A percentile compares a stretch with the other conserved stretches of the same genome.
These are phyloP conservation scores for Prunella fulvescens DNA, from an alignment of 2,113 vertebrate genomes.

Conservation along the genomic window DNA sequence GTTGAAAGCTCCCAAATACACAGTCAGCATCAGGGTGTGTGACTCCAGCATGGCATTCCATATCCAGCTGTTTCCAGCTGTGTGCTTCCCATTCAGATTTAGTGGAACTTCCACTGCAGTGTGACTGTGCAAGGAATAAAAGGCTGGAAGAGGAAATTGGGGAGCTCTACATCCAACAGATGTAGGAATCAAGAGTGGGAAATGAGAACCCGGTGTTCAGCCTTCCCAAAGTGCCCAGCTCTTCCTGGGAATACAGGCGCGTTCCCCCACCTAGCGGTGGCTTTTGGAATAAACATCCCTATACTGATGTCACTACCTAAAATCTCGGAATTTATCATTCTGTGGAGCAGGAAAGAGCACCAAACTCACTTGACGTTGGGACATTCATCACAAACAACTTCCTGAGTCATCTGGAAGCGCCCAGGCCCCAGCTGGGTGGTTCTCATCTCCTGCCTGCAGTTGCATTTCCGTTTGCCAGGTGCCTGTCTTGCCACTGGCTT, in stretches of 20 bases:
- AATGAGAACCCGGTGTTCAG: accelerated
- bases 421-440: constrained; percentile 97
- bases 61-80: accelerated
- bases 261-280: neutral
- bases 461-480: constrained; percentile 95
- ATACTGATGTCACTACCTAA: accelerated
- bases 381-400: constrained; percentile 97
- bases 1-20: neutral
- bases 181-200: neutral
- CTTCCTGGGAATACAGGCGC: neutral
- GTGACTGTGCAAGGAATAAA: neutral
- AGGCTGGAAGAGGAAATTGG: neutral
- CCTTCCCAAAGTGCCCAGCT: accelerated
- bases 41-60: neutral
- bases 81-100: neutral
- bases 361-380: constrained; percentile 92
- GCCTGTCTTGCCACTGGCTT: constrained; percentile 96
- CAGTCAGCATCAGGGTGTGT: neutral
- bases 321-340: accelerated
- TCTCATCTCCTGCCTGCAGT: constrained; percentile 97
- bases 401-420: constrained; percentile 99
- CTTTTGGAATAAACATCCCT: neutral
- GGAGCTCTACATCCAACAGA: neutral
- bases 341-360: neutral
- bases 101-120: neutral